These are phyloP conservation scores for Xenus cinereus DNA, from an alignment of 2,113 vertebrate species.

Conservation along the genomic window DNA sequence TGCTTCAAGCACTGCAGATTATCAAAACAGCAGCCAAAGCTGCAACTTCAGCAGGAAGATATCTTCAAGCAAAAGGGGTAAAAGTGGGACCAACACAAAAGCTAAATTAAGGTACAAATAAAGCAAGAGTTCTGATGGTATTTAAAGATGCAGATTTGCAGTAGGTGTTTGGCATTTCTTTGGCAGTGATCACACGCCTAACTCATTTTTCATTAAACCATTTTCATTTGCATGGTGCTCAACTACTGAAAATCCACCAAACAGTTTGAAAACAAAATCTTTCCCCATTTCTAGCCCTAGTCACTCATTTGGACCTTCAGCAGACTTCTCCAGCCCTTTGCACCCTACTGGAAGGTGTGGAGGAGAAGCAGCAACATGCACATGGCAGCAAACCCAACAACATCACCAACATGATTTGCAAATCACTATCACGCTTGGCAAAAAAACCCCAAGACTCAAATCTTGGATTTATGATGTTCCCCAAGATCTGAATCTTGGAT, in stretches of 20 bases:
- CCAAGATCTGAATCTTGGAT: not conserved
- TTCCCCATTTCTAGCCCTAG: not conserved
- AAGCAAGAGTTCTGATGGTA: not conserved
- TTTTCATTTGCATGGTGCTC: not conserved
- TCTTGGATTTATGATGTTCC: not conserved
- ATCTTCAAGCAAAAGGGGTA: not conserved
- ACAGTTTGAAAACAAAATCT: not conserved
- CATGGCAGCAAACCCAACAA: not conserved
- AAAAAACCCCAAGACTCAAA: not conserved
- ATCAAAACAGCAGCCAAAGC: not conserved
- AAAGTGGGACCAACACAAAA: not conserved
- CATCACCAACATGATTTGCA: not conserved
- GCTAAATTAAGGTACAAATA: not conserved
- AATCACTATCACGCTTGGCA: accelerated
- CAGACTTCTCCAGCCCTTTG: not conserved
- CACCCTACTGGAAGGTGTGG: not conserved
- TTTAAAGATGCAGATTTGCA: not conserved
- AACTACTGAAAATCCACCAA: not conserved
- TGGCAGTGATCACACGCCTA: not conserved
- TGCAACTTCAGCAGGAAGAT: not conserved
- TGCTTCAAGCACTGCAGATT: not conserved
- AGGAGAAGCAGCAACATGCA: not conserved
- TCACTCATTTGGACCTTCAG: not conserved
- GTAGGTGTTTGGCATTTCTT: not conserved
- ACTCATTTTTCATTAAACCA: not conserved